These are phyloP conservation scores for Orchestes rusci DNA, from an alignment of 2,888 invertebrate species.

Conservation along the genomic window DNA sequence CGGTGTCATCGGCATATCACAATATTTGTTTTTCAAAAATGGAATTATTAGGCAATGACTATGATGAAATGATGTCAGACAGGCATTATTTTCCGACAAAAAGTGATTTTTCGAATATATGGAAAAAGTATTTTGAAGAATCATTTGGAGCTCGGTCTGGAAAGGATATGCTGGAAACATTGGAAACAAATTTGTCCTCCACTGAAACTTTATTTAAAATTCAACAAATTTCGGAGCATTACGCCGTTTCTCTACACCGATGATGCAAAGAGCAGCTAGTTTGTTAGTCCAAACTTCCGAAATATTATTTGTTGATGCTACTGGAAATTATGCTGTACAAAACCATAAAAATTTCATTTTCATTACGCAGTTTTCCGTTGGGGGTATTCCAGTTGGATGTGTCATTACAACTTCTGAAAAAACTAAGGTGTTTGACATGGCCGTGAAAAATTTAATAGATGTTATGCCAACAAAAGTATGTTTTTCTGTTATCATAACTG, in stretches of 20 bases:
- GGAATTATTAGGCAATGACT: background rate
- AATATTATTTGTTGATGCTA: conserved; percentile 1
- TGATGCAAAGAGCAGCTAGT: background rate
- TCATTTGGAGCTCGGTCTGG: background rate
- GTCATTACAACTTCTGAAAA: background rate
- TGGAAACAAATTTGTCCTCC: background rate
- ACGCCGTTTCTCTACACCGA: background rate
- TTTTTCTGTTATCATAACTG: background rate
- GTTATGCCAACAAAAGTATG: background rate
- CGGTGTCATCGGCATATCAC: background rate
- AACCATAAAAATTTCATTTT: background rate
- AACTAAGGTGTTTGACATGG: background rate
- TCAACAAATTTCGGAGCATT: background rate
- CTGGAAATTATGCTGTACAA: background rate
- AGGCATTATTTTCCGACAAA: background rate
- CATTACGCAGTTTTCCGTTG: background rate
- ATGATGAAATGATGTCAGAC: background rate
- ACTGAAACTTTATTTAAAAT: background rate
- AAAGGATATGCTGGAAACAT: background rate
- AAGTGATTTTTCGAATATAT: background rate
- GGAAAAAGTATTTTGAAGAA: background rate
- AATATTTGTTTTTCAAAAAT: background rate
- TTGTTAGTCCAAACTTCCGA: background rate
- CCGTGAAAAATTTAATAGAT: background rate
- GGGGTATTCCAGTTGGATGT: background rate